Evolutionary conservation across 2,888 invertebrate genomes (phyloP).

Genomic region (Drosophila quinaria): DNA sequence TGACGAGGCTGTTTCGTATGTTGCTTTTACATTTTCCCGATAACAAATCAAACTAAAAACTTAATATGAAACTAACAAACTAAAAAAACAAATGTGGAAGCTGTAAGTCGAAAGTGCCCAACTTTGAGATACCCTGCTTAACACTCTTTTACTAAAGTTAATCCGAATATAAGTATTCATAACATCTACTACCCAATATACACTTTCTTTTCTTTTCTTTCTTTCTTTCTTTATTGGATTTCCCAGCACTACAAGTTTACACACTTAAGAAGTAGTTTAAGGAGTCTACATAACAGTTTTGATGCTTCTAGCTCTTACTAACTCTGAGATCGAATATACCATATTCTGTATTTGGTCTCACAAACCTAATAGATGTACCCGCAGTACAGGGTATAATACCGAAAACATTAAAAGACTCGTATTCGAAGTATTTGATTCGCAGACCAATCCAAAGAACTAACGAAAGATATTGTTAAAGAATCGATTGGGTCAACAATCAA

Average conservation of each 20-base stretch:
- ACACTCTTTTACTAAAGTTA: no score
- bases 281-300: background rate
- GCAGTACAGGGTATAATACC: conserved; percentile 5
- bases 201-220: no score
- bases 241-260: no score
- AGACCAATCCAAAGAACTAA: background rate
- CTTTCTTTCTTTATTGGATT: no score
- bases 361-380: background rate
- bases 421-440: conserved; percentile 8
- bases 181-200: no score
- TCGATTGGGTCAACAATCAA: conserved; percentile 1
- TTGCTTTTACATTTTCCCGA: conserved; percentile 49
- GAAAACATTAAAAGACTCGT: conserved; percentile 19
- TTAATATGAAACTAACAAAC: conserved; percentile 2
- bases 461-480: conserved; percentile 13
- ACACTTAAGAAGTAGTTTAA: background rate
- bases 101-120: background rate
- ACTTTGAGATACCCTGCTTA: background rate
- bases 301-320: background rate
- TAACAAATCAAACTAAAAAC: conserved; percentile 45
- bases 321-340: no score
- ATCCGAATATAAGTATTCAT: no score
- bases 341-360: no score
- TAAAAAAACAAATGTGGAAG: conserved; percentile 16
- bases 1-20: conserved; percentile 42